Base-by-base conservation (phyloP, 2,113 vertebrate species). In the Platichthys stellatus region DNA sequence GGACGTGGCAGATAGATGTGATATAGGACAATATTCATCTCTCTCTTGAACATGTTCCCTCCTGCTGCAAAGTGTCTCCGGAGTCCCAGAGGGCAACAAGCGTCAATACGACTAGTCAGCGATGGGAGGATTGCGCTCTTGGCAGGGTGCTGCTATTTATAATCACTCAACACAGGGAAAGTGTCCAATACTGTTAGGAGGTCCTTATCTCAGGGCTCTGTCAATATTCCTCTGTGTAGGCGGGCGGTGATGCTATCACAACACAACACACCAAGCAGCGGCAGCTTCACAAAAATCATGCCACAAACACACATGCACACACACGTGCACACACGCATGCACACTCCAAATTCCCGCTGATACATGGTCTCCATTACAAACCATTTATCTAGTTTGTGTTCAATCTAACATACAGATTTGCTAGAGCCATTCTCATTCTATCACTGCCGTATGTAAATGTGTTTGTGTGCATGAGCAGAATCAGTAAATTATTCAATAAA, bases 101-200 rank as follows among this genome's bases (percentile, higher is more conserved):
- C 78, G 63, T 68, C 87, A 85, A 89, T 88, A 88, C 75, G 68
- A 81, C 84, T 67, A 86, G 82, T 88, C 91, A 90, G 86, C 82
- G 51, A 84, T 77, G 90, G 90, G 87, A 83, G 82, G 89, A 89
- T 86, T 89, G 87, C 84, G 73, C 86, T 76, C 75, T 90, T 90
- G 90, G 90, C 89, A 92, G 85, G 69, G 76, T 45, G 63, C 75
- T 69, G 74, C 88, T 89, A 90, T 90, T 93, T 90, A 88, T 89
- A 92, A 91, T 92, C 86, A 90, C 91, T 94, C 85, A 83, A 89
- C 85, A 85, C 84, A 71, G 76, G 85, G 77, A 90, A 92, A 78
- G 82, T 91, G 92, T 90, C 92, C 91, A 92, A 88, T 84, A 78
- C 83, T 58, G 88, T 93, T 91, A 91, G 85, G 84, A 89, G 87